Evolutionary conservation across 2,113 vertebrate species (phyloP).

Genomic region (Chaetorhynchus papuensis): DNA sequence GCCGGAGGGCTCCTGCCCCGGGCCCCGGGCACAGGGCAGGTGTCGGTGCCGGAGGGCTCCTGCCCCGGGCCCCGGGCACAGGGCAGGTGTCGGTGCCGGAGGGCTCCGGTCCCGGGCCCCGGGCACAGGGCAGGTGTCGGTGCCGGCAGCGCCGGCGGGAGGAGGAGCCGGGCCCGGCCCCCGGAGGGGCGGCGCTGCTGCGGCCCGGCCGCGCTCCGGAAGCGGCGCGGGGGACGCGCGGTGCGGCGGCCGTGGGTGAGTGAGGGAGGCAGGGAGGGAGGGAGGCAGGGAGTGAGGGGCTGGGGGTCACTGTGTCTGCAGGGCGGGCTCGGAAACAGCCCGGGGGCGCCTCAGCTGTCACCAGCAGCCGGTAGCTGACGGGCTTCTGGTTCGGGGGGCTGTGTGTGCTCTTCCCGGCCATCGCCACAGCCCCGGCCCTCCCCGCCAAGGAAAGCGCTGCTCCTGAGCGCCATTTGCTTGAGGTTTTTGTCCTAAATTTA

Average conservation of each 20-base stretch:
- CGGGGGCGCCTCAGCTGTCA: not conserved
- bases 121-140: not conserved
- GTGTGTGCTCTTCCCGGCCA: not conserved
- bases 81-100: not conserved
- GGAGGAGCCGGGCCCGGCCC: not conserved
- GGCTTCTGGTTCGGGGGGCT: too few species aligned
- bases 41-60: too few species aligned
- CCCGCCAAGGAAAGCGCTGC: not conserved
- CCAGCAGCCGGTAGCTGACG: not conserved
- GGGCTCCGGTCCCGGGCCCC: too few species aligned
- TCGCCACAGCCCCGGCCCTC: not conserved
- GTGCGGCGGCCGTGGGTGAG: not conserved
- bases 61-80: not conserved
- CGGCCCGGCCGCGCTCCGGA: not conserved
- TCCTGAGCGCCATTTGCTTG: not conserved
- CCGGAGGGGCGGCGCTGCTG: not conserved
- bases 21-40: not conserved
- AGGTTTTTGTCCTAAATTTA: not conserved
- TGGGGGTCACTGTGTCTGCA: not conserved
- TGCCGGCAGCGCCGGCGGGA: not conserved
- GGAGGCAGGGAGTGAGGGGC: not conserved
- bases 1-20: too few species aligned
- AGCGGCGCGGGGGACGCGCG: not conserved
- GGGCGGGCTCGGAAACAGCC: not conserved
- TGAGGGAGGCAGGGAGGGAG: not conserved